Conservation (phyloP, 1,140 invertebrate species). For the Luehdorfia chinensis region DNA sequence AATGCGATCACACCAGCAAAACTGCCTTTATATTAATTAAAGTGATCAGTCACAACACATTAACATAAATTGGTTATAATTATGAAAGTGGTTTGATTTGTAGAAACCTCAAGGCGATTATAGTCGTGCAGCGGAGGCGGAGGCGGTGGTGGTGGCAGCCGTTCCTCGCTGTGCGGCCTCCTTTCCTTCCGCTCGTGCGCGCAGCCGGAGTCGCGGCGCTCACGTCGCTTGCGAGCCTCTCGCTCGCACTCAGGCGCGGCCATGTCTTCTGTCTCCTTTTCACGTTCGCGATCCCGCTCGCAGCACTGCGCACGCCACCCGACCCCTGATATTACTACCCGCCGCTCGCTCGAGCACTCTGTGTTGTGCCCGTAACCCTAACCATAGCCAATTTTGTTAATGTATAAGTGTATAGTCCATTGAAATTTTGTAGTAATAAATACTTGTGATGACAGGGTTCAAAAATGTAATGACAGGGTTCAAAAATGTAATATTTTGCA, state of each 20-base stretch:
- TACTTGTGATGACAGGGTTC: neutral
- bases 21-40: no score
- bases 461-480: neutral
- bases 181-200: conserved; percentile 85
- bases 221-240: conserved; percentile 84
- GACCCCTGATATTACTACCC: conserved; percentile 60
- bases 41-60: no score
- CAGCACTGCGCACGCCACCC: conserved; percentile 71
- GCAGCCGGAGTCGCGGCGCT: conserved; percentile 84
- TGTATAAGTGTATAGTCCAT: conserved; percentile 37
- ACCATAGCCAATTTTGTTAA: conserved; percentile 40
- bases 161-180: conserved; percentile 85
- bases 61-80: no score
- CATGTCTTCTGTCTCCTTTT: conserved; percentile 59
- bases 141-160: conserved; percentile 47
- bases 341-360: conserved; percentile 64
- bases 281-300: conserved; percentile 41
- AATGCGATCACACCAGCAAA: no score
- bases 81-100: no score
- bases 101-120: conserved; percentile 59
- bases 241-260: conserved; percentile 67
- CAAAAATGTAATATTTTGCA: neutral
- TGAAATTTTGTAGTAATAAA: neutral
- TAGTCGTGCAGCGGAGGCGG: conserved; percentile 56
- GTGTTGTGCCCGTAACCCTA: conserved; percentile 68